These are phyloP conservation scores for Sitodiplosis mosellana DNA, from an alignment of 1,140 invertebrate genomes.

Conservation along the genomic window DNA sequence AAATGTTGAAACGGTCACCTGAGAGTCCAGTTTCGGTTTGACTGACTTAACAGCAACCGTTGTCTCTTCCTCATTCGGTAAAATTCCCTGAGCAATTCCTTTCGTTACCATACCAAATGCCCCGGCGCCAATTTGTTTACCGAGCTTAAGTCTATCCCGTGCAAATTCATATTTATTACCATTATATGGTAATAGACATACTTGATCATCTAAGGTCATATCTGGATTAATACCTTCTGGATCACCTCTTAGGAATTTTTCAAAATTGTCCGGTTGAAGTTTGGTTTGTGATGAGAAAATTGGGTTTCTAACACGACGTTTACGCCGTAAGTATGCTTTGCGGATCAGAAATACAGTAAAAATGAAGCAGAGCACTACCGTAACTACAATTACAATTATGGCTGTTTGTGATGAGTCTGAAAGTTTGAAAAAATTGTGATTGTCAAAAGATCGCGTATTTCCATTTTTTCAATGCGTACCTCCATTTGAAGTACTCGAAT, in stretches of 20 bases:
- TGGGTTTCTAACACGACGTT: no score
- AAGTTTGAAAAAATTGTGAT: no score
- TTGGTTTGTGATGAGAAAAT: no score
- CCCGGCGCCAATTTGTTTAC: constrained; percentile 73
- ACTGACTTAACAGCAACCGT: constrained; percentile 79
- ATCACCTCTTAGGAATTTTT: constrained; percentile 61
- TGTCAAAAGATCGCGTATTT: no score
- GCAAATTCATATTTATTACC: constrained; percentile 82
- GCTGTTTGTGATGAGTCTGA: no score
- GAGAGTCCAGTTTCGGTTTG: constrained; percentile 48
- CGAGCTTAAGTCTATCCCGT: constrained; percentile 56
- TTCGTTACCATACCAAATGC: constrained; percentile 88
- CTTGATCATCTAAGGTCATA: constrained; percentile 75
- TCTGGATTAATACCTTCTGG: constrained; percentile 72
- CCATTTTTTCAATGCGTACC: no score
- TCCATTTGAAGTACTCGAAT: no score
- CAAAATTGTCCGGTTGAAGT: constrained; percentile 43
- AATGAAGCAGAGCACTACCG: no score
- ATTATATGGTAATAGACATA: constrained; percentile 77
- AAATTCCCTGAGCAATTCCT: constrained; percentile 60
- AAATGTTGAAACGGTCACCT: constrained; percentile 8
- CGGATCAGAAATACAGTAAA: no score
- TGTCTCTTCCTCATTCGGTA: constrained; percentile 44
- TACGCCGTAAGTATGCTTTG: no score
- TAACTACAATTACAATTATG: no score